Conservation (phyloP, 1,140 invertebrate species). For the Polypedilum pembai region DNA sequence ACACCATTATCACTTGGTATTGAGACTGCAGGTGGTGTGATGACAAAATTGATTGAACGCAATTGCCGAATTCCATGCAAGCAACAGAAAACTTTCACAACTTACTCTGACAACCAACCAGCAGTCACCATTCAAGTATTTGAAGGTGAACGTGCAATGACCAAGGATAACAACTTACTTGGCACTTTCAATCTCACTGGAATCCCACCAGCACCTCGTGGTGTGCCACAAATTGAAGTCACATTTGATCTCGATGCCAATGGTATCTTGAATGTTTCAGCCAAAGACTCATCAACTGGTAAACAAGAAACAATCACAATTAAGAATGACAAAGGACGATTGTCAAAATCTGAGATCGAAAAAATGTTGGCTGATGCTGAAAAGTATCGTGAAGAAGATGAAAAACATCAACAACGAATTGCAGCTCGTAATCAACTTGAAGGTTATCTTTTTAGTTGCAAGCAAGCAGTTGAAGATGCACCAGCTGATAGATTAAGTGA, state of each 20-base stretch:
- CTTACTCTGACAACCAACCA: slow-evolving; percentile 62
- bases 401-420: slow-evolving; percentile 58
- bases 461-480: slow-evolving; percentile 47
- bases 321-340: slow-evolving; percentile 73
- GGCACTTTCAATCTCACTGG: slow-evolving; percentile 61
- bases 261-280: slow-evolving; percentile 61
- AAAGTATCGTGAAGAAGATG: slow-evolving; percentile 51
- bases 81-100: slow-evolving; percentile 57
- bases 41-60: slow-evolving; percentile 58
- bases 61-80: slow-evolving; percentile 61
- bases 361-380: slow-evolving; percentile 41
- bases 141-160: too few relatives aligned
- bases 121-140: too few relatives aligned
- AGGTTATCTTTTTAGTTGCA: slow-evolving; percentile 64
- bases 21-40: slow-evolving; percentile 57
- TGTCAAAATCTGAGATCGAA: slow-evolving; percentile 42
- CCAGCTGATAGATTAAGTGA: slow-evolving; percentile 54
- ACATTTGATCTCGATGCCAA: slow-evolving; percentile 62
- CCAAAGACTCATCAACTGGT: slow-evolving; percentile 48
- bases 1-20: slow-evolving; percentile 58
- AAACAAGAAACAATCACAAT: slow-evolving; percentile 68
- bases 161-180: slow-evolving; percentile 68
- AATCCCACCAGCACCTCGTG: slow-evolving; percentile 60
- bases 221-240: slow-evolving; percentile 68
- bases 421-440: slow-evolving; percentile 54